Base-by-base conservation (phyloP, 2,888 invertebrate species). In the Lasius fuliginosus region DNA sequence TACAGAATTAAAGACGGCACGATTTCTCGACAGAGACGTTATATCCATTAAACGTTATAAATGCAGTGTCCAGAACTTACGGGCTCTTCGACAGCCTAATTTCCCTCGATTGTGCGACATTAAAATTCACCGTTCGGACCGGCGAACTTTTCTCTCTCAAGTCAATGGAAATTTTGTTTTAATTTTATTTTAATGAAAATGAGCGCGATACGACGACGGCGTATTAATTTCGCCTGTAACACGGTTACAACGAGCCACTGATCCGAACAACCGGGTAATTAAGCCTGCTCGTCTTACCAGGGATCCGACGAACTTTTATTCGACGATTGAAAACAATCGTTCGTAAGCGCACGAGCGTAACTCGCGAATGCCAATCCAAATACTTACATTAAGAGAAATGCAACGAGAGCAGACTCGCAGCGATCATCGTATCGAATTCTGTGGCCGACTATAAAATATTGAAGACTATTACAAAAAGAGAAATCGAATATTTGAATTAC, bases 171-270 rank as follows among this genome's bases (percentile, higher is more conserved):
- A 88, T 90, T 88, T 88, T 85, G 81, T 87, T 90, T 87, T 86
- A 91, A 91, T 89, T 88, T 90, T 83, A 84, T 87, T 90, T 89
- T 88, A 88, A 88, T 88, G 89, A 87, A 91, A 91, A 91, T 91
- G 88, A 91, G 81, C 84, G 68, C 65, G 62, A 65, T 82, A 81
- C 77, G 83, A 62, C 49, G 76, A 75, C 75, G 77, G 74, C 76
- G 84, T 86, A 90, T 92, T 89, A 89, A 87, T 92, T 90, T 89
- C 77, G 62, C 73, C 82, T 62, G 83, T 86, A 89, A 88, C 82
- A 75, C 81, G 75, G 84, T 89, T 86, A 85, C 82, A 69, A 81
- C 62, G 84, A 85, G 73, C 76, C 89, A 88, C 60, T 84, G 91
- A 83, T 77, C 86, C 87, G 90, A 71, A 89, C 84, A 89, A 86